Evolutionary conservation across 2,888 invertebrate species (phyloP).

Genomic region (Sisyra terminalis): DNA sequence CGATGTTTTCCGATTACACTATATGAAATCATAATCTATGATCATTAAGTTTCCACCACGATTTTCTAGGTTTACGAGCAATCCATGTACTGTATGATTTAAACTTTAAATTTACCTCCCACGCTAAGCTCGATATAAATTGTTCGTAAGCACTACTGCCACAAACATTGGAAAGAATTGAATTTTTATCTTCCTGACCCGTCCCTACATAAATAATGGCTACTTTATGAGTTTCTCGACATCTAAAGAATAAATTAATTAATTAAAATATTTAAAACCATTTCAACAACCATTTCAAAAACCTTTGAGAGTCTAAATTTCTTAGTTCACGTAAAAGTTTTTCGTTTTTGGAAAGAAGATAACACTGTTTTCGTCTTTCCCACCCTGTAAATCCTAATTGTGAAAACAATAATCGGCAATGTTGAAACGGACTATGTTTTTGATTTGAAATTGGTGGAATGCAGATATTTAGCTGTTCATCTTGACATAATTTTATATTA

Average conservation of each 20-base stretch:
- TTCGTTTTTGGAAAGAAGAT: constrained; percentile 75
- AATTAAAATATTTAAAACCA: background rate
- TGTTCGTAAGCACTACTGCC: constrained; percentile 91
- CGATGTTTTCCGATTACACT: no score
- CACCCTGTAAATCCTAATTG: constrained; percentile 84
- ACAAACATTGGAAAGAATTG: constrained; percentile 77
- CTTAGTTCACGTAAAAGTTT: constrained; percentile 77
- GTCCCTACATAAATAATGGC: constrained; percentile 97
- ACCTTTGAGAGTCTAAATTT: constrained; percentile 80
- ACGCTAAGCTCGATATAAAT: constrained; percentile 47
- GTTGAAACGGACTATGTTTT: constrained; percentile 47
- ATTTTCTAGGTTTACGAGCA: no score
- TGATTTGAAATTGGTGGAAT: constrained; percentile 11
- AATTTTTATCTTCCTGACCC: constrained; percentile 92
- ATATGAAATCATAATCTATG: no score
- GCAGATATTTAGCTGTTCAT: constrained; percentile 4
- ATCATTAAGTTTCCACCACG: no score
- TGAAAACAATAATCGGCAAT: constrained; percentile 75
- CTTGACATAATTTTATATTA: constrained; percentile 13
- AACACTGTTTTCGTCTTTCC: constrained; percentile 70
- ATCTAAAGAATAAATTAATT: constrained; percentile 30
- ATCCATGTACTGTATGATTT: no score
- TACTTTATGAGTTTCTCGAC: constrained; percentile 87
- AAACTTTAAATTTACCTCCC: constrained; percentile 43
- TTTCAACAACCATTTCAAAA: constrained; percentile 8